A percentile compares a stretch with the other conserved stretches of the same genome.
Evolutionary conservation across 2,888 invertebrate species (phyloP).

Genomic region (Diloba caeruleocephala): DNA sequence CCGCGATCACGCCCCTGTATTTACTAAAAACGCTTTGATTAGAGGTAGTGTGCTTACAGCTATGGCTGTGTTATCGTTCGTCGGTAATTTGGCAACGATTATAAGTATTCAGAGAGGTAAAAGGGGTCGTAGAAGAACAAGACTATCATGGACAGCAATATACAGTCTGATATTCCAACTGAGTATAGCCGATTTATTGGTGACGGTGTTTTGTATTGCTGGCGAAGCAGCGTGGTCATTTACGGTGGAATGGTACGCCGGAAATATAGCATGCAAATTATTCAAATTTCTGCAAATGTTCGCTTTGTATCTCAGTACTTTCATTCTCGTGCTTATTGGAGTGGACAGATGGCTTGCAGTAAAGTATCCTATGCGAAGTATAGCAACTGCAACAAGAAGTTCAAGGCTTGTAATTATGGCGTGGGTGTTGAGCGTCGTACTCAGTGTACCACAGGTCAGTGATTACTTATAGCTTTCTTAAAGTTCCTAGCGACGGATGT

Average conservation of each 20-base stretch:
- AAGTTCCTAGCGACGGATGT: constrained; percentile 12
- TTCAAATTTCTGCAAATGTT: constrained; percentile 95
- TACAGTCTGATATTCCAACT: constrained; percentile 94
- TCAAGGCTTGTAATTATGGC: constrained; percentile 91
- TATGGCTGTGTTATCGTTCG: constrained; percentile 92
- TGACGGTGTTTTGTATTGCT: constrained; percentile 94
- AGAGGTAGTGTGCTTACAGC: constrained; percentile 91
- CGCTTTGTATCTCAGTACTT: constrained; percentile 94
- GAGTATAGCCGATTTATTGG: constrained; percentile 94
- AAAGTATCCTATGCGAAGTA: constrained; percentile 93
- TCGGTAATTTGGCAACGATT: constrained; percentile 93
- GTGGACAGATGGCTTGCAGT: constrained; percentile 95
- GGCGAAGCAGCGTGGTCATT: constrained; percentile 95
- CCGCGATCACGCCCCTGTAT: constrained; percentile 91
- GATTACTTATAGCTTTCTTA: constrained; percentile 30
- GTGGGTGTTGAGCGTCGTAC: constrained; percentile 92
- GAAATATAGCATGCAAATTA: constrained; percentile 93
- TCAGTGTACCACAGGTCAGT: constrained; percentile 95
- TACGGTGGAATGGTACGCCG: constrained; percentile 94
- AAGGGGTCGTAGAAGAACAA: constrained; percentile 85
- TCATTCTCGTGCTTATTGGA: constrained; percentile 94
- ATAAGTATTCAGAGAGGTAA: constrained; percentile 92
- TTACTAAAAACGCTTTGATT: constrained; percentile 90
- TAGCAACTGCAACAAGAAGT: constrained; percentile 91
- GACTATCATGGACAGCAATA: constrained; percentile 92